Base-by-base conservation (phyloP, 2,888 invertebrate species). In the Augiades crinisus region DNA sequence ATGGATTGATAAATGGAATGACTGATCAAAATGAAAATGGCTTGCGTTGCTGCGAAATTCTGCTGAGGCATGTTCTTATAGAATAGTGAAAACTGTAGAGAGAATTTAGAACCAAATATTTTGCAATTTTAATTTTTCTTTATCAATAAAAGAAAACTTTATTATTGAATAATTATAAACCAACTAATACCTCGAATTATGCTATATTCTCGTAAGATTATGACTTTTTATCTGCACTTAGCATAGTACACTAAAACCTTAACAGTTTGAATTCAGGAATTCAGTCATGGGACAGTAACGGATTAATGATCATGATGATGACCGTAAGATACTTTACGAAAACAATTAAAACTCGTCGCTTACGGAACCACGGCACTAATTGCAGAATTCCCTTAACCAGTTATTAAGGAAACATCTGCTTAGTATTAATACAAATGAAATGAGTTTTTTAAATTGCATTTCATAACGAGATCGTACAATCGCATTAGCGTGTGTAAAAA, bases 11-110 rank as follows among this genome's bases (percentile, higher is more conserved):
- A 76, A 76, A 81, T 78, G 70, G 72, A 73, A 79, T 81, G 80
- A 81, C 81, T 75, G 76, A 82, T 79, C 82, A 77, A 73, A 81
- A 78, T 73, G 76, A 79, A 76, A 79, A 79, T 77, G 73, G 75
- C 78, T 71, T 66, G 69, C 73, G 75, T 72, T 62, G 73, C 70
- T 66, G 57, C 53, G 69, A 74, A 78, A 78, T 79, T 78, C 72
- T 78, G 82, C 82, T 78, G 76, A 79, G 69, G 70, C 78, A 81
- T 64, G 72, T 60, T 72, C 54, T 53, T 49, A 63, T 62, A 14
- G 65, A 58, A 67, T 56, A 72, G 1, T 13, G 53, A 50, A 60
- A 52, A 8, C 27, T 46, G 17, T 49, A 5, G 60, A 64, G 55
- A 43, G 3, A 44, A 24, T 3, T 45, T 19, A 17, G 10, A 2